These are phyloP conservation scores for Gymnocypris eckloni DNA, from an alignment of 2,797 vertebrate genomes.

Conservation along the genomic window DNA sequence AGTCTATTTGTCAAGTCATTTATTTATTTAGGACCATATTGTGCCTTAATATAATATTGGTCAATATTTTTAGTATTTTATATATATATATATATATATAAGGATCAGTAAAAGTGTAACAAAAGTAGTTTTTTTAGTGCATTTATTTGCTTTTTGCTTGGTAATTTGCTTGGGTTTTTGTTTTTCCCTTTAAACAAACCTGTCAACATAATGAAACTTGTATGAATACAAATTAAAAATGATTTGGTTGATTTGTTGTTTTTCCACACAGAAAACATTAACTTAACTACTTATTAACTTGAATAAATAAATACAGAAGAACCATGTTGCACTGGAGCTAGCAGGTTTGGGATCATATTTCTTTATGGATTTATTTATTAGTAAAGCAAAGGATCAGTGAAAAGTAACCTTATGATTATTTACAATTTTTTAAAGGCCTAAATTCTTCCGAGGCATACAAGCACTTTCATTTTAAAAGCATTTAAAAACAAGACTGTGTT, in stretches of 20 bases:
- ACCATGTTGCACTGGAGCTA: background rate
- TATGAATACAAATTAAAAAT: background rate
- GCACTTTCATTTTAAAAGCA: background rate
- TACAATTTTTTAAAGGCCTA: background rate
- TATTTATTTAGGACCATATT: background rate
- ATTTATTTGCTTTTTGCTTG: background rate
- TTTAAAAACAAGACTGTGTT: background rate
- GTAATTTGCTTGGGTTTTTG: background rate
- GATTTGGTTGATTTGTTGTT: background rate
- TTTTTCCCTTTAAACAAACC: background rate
- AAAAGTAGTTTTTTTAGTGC: background rate
- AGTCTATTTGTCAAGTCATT: slow-evolving; percentile 1
- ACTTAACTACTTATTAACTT: background rate
- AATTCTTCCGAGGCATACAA: background rate
- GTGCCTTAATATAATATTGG: no score
- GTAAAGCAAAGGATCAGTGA: no score
- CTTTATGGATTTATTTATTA: background rate
- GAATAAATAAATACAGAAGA: no score
- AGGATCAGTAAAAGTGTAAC: background rate
- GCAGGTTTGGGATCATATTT: background rate
- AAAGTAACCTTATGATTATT: background rate
- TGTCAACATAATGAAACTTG: background rate
- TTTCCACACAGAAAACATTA: background rate
- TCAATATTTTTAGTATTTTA: no score
- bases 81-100: background rate